Conservation (phyloP, 2,113 vertebrate genomes). For the Peromyscus polionotus region DNA sequence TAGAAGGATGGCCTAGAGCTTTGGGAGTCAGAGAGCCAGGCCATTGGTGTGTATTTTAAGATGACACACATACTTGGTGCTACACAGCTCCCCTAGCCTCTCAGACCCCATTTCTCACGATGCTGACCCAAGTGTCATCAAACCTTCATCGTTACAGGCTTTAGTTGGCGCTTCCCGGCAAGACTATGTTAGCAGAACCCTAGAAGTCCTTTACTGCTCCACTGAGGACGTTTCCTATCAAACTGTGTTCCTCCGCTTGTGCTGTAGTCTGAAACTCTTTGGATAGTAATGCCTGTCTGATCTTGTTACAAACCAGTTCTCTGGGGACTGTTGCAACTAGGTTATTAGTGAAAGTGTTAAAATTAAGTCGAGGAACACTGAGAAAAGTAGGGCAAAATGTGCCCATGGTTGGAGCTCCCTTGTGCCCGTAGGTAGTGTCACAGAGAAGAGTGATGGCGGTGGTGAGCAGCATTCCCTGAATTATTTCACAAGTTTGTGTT, state of each 20-base stretch:
- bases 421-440: conserved; percentile 52
- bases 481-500: background rate
- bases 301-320: conserved; percentile 71
- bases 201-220: background rate
- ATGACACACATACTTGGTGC: background rate
- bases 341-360: conserved; percentile 79
- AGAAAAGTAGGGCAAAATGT: conserved; percentile 86
- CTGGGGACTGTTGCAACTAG: conserved; percentile 81
- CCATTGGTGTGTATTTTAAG: conserved; percentile 20
- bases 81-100: background rate
- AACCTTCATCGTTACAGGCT: background rate
- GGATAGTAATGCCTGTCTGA: background rate
- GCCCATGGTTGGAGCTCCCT: conserved; percentile 69
- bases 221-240: background rate
- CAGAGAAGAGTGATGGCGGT: background rate
- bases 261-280: conserved; percentile 31
- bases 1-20: background rate
- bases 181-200: background rate
- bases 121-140: background rate
- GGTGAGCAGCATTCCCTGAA: background rate
- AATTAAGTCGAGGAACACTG: conserved; percentile 74
- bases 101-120: background rate
- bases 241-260: background rate
- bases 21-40: background rate
- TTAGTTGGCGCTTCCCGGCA: background rate